Evolutionary conservation across 2,797 vertebrate genomes (phyloP).

Genomic region (Acipenser transmontanus): DNA sequence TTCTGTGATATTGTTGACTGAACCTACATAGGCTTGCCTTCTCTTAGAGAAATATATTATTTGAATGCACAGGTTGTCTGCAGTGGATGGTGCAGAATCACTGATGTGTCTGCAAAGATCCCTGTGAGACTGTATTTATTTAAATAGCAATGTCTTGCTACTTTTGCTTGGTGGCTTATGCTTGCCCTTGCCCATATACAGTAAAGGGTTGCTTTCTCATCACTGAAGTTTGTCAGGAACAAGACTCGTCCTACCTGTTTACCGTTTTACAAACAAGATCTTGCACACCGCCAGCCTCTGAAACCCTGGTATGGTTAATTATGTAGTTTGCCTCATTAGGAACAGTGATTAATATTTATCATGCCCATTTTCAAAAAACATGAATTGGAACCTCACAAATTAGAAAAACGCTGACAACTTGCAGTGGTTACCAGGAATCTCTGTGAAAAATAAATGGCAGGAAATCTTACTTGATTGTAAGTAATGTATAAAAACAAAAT

Average conservation of each 20-base stretch:
- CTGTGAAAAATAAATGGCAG: too few relatives aligned
- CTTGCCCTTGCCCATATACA: not conserved
- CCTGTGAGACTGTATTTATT: slow-evolving; percentile 2
- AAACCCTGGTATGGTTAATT: slow-evolving; percentile 1
- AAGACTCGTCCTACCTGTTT: not conserved
- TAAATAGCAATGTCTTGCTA: slow-evolving; percentile 1
- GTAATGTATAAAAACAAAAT: too few relatives aligned
- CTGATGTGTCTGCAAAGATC: slow-evolving; percentile 1
- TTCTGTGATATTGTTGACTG: not conserved
- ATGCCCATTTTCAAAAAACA: not conserved
- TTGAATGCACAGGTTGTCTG: slow-evolving; percentile 1
- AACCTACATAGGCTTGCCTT: not conserved
- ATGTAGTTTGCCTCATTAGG: not conserved
- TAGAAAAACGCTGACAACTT: too few relatives aligned
- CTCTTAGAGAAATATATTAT: not conserved
- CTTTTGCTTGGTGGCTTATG: not conserved
- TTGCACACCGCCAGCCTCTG: not conserved
- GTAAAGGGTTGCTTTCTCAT: not conserved
- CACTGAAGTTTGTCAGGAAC: not conserved
- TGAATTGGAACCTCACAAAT: not conserved
- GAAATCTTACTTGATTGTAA: too few relatives aligned
- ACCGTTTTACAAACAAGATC: not conserved
- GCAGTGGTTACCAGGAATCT: too few relatives aligned
- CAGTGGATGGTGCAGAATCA: slow-evolving; percentile 1
- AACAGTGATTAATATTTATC: not conserved